Evolutionary conservation across 2,797 vertebrate species (phyloP), one percentile per base, ranked within the genome.

Genomic region (Poecilia wingei): DNA sequence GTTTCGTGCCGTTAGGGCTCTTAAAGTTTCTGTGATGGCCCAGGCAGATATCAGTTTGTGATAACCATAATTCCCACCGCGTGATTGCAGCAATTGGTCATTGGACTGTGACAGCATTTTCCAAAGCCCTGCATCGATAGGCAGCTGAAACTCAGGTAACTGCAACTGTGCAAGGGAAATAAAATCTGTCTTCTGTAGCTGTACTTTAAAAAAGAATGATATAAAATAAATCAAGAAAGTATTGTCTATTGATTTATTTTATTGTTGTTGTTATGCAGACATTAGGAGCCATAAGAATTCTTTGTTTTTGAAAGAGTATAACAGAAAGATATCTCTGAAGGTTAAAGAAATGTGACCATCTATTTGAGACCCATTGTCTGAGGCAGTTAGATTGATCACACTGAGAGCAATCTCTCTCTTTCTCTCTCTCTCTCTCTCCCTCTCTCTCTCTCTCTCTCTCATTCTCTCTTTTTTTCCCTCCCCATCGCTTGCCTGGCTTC

Each of bases 381-480:
- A 87, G 82, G 82, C 79, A 79, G 84, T 84, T 79, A 79, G 87
- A 94, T 88, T 93, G 86, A 91, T 91, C 87, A 87, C 91, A 91
- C 80, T 87, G 81, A 85, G 88, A 85, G 84, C 83, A 88, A 86
- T 89, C 86, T 81, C 80, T 78, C 28, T 31, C 12, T 47, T 0
- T 61, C 49, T 51, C 49, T 18, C 49, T 18, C 14, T 18, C 49
- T 18, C 18, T 13, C 43, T 41, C 41, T 41, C 39, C 7, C 39
- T 6, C 4, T 41, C 39, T 36, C 33, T 36, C 2, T 55, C 33
- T 39, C n/a, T 89, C 86, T 81, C 80, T 78, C 28, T 31, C 12
- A 16, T 0, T 61, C 49, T 51, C 49, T 18, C 49, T 55, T 74
- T 80, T 79, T 43, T 72, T 82, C 82, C 85, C 73, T 82, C 82